phyloP scores from a whole-genome alignment of 2,797 vertebrate genomes.

The Pantherophis alleghaniensis region DNA sequence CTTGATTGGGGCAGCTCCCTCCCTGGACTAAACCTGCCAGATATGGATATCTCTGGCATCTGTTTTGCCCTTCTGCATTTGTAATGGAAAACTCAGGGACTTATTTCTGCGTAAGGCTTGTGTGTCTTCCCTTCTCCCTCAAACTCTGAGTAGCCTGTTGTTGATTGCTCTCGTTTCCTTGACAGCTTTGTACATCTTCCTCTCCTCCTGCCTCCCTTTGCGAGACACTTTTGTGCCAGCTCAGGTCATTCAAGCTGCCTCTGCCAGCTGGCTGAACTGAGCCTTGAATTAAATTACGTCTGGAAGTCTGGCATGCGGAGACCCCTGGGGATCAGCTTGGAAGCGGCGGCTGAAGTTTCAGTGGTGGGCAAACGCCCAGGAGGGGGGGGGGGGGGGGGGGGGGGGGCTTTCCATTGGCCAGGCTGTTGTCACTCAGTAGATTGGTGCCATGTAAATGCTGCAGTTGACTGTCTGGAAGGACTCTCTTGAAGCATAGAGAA shows the following conservation, averaged over 20 bases:
- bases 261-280: slow-evolving; percentile 48
- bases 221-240: slow-evolving; percentile 44
- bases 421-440: accelerated
- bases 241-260: slow-evolving; percentile 47
- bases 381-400: background rate
- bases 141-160: slow-evolving; percentile 36
- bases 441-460: background rate
- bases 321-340: background rate
- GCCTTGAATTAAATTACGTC: slow-evolving; percentile 23
- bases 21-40: background rate
- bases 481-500: background rate
- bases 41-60: slow-evolving; percentile 5
- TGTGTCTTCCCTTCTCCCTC: slow-evolving; percentile 2
- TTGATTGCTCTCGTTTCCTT: slow-evolving; percentile 49
- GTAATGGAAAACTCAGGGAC: slow-evolving; percentile 47
- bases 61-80: slow-evolving; percentile 43
- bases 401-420: background rate
- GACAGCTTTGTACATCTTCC: slow-evolving; percentile 46
- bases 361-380: background rate
- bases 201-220: background rate
- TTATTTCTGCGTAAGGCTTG: background rate
- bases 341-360: slow-evolving; percentile 1
- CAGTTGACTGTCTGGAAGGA: background rate
- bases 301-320: slow-evolving; percentile 33
- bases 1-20: background rate